Conservation (phyloP, 2,113 vertebrate species). For the Daphoenositta chrysoptera region DNA sequence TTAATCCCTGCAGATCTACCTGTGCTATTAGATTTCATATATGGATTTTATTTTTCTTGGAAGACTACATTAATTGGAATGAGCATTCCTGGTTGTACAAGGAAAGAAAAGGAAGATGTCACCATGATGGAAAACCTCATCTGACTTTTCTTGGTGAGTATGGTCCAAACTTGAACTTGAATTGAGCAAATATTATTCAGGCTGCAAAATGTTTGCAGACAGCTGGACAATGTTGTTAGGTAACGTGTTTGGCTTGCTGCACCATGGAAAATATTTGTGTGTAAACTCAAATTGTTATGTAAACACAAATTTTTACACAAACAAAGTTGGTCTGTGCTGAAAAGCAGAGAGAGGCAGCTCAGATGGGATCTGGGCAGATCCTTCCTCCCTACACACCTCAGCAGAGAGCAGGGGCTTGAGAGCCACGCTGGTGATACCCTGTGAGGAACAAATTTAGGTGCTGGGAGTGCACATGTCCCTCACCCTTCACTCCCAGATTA, state of each 20-base stretch:
- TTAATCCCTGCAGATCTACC: constrained; percentile 29
- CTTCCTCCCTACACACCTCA: background rate
- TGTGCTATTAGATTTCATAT: constrained; percentile 44
- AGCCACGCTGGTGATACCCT: fast-evolving
- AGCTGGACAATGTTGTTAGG: background rate
- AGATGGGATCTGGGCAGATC: background rate
- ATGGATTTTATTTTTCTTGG: background rate
- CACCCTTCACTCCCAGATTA: background rate
- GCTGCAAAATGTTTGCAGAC: background rate
- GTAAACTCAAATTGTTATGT: background rate
- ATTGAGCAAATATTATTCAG: background rate
- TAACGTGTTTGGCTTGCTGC: background rate
- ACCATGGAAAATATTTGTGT: background rate
- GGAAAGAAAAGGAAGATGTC: background rate
- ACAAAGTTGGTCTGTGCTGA: background rate
- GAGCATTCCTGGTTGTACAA: background rate
- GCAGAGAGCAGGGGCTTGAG: background rate
- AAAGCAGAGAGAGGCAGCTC: background rate
- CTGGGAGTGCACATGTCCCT: background rate
- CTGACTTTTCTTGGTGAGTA: background rate
- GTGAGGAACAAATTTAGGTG: background rate
- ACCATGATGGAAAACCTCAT: background rate
- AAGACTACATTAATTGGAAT: background rate
- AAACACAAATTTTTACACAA: background rate
- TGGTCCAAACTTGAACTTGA: background rate